These are phyloP conservation scores for Halocynthia roretzi DNA, from an alignment of 23 tunicate genomes.

Conservation along the genomic window DNA sequence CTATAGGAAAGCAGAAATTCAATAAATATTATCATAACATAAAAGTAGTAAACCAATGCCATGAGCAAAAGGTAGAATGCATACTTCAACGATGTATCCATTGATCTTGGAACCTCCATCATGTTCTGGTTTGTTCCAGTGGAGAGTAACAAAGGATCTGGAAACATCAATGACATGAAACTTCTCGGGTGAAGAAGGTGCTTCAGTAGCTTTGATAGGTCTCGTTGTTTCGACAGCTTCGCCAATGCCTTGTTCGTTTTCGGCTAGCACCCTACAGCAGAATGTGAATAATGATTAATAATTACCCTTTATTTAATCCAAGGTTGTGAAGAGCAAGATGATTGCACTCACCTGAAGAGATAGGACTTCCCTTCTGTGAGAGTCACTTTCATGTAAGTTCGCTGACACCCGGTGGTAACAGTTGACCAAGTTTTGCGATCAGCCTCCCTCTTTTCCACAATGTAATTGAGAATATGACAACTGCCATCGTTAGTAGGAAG, in stretches of 20 bases:
- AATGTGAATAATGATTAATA: background rate
- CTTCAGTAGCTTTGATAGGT: constrained; percentile 73
- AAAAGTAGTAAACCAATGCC: background rate
- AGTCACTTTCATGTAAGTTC: constrained; percentile 40
- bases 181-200: constrained; percentile 47
- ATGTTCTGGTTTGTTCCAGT: constrained; percentile 72
- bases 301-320: background rate
- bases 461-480: constrained; percentile 56
- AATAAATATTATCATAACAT: background rate
- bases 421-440: constrained; percentile 36
- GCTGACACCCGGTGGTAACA: constrained; percentile 28
- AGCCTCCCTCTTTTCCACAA: constrained; percentile 79
- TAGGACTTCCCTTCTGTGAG: constrained; percentile 60
- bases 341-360: constrained; percentile 24
- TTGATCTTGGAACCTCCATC: constrained; percentile 77
- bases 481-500: constrained; percentile 85
- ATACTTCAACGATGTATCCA: constrained; percentile 58
- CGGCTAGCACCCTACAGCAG: constrained; percentile 57
- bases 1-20: constrained; percentile 16
- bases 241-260: constrained; percentile 91
- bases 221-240: constrained; percentile 54
- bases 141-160: constrained; percentile 51
- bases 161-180: constrained; percentile 62
- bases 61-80: constrained; percentile 1
- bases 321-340: background rate